Conservation (phyloP, 2,888 invertebrate species). For the Pogonocherus hispidulus region DNA sequence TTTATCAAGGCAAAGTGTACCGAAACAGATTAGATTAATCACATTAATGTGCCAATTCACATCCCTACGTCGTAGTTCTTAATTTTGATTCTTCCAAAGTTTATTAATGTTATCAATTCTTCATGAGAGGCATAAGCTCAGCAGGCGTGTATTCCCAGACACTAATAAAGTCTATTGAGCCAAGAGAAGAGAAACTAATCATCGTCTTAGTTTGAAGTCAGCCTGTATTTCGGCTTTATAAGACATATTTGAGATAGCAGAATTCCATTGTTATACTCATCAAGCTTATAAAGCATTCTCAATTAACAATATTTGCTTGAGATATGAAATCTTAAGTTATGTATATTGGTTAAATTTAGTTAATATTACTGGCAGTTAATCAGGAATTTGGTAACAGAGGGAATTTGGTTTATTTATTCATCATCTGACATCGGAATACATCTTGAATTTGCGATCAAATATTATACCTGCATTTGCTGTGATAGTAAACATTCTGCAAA, state of each 20-base stretch:
- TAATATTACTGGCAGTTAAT: background rate
- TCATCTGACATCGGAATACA: no score
- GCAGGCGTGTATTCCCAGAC: background rate
- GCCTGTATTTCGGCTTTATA: background rate
- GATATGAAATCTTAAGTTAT: constrained; percentile 1
- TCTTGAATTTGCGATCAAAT: no score
- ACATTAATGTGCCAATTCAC: background rate
- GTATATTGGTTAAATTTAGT: background rate
- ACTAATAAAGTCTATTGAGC: background rate
- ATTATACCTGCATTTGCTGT: no score
- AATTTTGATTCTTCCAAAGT: background rate
- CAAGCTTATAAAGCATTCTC: background rate
- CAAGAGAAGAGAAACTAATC: constrained; percentile 10
- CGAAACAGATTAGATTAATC: background rate
- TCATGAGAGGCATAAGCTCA: background rate
- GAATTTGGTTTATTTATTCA: no score
- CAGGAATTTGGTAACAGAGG: background rate
- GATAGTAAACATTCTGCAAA: no score
- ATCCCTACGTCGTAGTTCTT: background rate
- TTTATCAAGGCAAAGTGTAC: background rate
- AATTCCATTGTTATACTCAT: background rate
- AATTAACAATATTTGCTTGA: background rate
- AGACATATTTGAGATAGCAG: background rate
- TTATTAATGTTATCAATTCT: constrained; percentile 2
- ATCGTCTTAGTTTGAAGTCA: background rate